Evolutionary conservation across 53 echinoderm and acorn worm species (phyloP), one percentile per base, ranked within the genome.

Genomic region (Arbacia lixula): DNA sequence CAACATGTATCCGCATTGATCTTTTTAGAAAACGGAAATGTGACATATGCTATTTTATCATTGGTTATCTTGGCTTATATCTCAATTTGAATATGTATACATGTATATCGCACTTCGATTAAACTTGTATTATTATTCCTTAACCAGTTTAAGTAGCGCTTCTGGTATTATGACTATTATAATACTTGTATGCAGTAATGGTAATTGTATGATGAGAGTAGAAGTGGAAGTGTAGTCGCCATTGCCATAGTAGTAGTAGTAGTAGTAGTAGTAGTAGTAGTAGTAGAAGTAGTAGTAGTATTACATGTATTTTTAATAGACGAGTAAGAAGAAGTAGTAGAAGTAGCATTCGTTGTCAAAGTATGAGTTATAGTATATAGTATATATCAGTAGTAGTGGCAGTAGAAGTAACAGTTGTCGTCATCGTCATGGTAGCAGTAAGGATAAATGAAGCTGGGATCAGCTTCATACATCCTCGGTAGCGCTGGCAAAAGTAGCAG

Each of bases 211-310:
- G n/a, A n/a, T n/a, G n/a, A n/a, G n/a, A n/a, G n/a, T n/a, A n/a
- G n/a, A n/a, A n/a, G n/a, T n/a, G n/a, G n/a, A 12, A 36, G 0
- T 2, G 40, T 67, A 38, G 40, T 68, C 17, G 5, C 6, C 3
- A 10, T 39, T 36, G 40, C 8, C 24, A 24, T 39, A 41, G 3
- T 38, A 68, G 40, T 22, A 68, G 39, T 68, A 38, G 68, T 1
- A 22, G 68, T 39, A 39, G 68, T 39, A 39, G 68, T 39, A 39
- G 3, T 24, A 68, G 41, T 39, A 40, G 41, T 20, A 68, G 68
- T 20, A 68, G 41, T 68, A 68, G 38, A 36, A 67, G 41, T 40
- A 67, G 20, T 39, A 68, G 40, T 21, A 68, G 40, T 68, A 68
- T 36, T 68, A 24, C n/a, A 17, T n/a, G 40, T 39, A 24, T 36